Conservation (phyloP, 2,888 invertebrate species). For the Girardia tigrina region DNA sequence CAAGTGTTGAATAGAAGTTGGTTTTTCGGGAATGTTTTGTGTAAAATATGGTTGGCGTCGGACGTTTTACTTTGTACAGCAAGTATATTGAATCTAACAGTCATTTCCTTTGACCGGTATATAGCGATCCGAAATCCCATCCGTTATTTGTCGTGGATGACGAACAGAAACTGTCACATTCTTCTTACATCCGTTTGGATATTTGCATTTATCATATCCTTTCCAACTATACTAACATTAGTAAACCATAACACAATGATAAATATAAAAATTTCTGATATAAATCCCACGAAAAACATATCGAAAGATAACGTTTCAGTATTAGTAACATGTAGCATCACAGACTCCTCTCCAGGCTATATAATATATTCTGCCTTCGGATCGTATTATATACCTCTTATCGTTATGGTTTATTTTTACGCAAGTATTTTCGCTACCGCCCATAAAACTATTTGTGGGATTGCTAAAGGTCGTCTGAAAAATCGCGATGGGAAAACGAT, state of each 20-base stretch:
- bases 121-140: conserved; percentile 89
- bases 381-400: conserved; percentile 93
- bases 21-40: conserved; percentile 91
- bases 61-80: conserved; percentile 58
- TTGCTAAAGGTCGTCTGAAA: conserved; percentile 43
- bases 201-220: conserved; percentile 83
- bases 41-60: conserved; percentile 84
- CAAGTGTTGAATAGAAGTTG: conserved; percentile 60
- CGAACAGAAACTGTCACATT: conserved; percentile 67
- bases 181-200: conserved; percentile 85
- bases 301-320: background rate
- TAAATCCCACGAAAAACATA: background rate
- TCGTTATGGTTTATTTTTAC: conserved; percentile 93
- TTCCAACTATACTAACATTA: conserved; percentile 62
- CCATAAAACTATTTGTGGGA: conserved; percentile 45
- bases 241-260: background rate
- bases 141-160: conserved; percentile 74
- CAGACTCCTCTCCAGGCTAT: conserved; percentile 68
- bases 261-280: background rate
- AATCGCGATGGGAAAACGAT: conserved; percentile 47
- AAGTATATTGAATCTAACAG: conserved; percentile 78
- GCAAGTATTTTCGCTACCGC: conserved; percentile 90
- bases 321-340: background rate
- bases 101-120: conserved; percentile 74
- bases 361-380: conserved; percentile 89